Evolutionary conservation across 2,113 vertebrate species (phyloP).

Genomic region (Raja brachyura): DNA sequence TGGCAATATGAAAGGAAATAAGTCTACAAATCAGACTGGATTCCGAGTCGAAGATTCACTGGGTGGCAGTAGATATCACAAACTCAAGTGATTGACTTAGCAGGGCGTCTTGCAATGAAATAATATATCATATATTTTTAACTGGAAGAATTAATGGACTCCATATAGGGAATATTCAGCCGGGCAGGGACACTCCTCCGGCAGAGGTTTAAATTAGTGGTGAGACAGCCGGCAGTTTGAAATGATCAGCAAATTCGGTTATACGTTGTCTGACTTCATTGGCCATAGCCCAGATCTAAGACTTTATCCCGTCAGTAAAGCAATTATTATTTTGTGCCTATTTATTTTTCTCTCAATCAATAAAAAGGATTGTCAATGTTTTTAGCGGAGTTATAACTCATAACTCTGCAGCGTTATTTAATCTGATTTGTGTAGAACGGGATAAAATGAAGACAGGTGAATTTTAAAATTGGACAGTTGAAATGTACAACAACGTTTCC

Average conservation of each 20-base stretch:
- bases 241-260: constrained; percentile 26
- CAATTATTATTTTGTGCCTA: not conserved
- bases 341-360: not conserved
- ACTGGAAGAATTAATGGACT: not conserved
- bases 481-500: not conserved
- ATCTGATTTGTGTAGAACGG: not conserved
- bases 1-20: not conserved
- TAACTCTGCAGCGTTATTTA: not conserved
- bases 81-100: not conserved
- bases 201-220: not conserved
- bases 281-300: not conserved
- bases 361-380: not conserved
- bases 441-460: not conserved
- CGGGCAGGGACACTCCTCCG: not conserved
- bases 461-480: not conserved
- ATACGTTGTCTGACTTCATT: not conserved
- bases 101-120: not conserved
- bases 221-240: not conserved
- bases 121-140: constrained; percentile 30
- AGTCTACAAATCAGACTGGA: not conserved
- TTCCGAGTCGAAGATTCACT: not conserved
- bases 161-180: constrained; percentile 6
- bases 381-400: not conserved
- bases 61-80: not conserved
- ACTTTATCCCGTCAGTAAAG: not conserved